Conservation (phyloP, 2,797 vertebrate species). For the Aldrovandia affinis region DNA sequence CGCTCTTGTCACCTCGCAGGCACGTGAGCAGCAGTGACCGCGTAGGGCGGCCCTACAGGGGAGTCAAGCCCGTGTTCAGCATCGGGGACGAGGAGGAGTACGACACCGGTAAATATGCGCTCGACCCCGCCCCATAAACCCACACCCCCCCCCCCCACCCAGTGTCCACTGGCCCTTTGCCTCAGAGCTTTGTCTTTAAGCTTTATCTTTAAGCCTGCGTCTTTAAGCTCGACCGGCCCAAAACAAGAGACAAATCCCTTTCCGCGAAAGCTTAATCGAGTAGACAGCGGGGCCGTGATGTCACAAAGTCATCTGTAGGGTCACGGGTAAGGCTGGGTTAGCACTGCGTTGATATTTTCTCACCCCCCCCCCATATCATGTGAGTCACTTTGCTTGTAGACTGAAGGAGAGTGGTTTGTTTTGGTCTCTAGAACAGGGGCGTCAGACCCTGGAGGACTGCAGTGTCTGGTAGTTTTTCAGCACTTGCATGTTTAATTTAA, state of each 20-base stretch:
- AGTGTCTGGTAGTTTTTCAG: too few species aligned
- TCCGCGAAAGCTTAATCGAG: not conserved
- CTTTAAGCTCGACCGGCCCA: not conserved
- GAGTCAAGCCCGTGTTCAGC: constrained; percentile 97
- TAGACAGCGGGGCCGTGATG: not conserved
- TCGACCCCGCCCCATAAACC: not conserved
- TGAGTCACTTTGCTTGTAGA: too few species aligned
- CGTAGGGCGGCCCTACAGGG: constrained; percentile 93
- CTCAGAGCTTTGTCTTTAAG: not conserved
- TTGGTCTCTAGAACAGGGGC: too few species aligned
- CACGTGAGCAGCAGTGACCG: constrained; percentile 97
- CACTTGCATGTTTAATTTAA: too few species aligned
- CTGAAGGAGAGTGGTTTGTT: too few species aligned
- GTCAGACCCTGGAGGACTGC: too few species aligned
- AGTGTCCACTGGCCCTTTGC: not conserved
- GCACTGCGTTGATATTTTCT: not conserved
- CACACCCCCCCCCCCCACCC: not conserved
- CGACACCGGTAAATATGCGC: constrained; percentile 83
- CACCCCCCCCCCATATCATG: too few species aligned
- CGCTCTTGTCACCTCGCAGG: constrained; percentile 60
- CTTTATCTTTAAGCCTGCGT: not conserved
- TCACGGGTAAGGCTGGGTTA: not conserved
- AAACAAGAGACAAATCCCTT: not conserved
- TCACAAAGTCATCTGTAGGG: not conserved
- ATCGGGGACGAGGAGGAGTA: constrained; percentile 97